Conservation (phyloP, 2,888 invertebrate species). For the Macrophya annulata region DNA sequence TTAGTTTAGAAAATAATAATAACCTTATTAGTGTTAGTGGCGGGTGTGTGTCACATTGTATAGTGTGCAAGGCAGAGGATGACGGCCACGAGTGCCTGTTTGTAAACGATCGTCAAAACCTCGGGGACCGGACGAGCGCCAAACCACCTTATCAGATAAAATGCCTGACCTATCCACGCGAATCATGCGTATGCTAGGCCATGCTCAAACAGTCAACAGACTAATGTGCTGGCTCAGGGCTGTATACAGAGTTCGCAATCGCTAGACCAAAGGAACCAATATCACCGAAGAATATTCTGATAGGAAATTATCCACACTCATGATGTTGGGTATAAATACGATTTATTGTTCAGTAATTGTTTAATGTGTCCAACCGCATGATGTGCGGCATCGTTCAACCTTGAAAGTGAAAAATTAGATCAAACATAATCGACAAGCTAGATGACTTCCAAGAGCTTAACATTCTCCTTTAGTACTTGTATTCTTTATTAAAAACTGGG, state of each 20-base stretch:
- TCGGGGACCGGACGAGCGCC: constrained; percentile 49
- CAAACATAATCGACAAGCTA: background rate
- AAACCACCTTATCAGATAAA: constrained; percentile 55
- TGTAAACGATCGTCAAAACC: constrained; percentile 46
- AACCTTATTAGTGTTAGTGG: constrained; percentile 10
- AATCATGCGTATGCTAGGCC: constrained; percentile 47
- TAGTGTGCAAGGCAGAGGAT: constrained; percentile 11
- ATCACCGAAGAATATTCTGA: background rate
- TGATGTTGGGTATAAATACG: background rate
- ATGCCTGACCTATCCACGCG: constrained; percentile 54
- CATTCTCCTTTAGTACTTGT: background rate
- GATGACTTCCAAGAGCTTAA: background rate
- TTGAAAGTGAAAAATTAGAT: background rate
- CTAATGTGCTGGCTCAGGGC: constrained; percentile 26
- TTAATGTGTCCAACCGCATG: background rate
- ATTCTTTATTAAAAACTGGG: background rate
- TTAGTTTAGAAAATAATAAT: constrained; percentile 44
- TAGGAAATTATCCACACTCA: background rate
- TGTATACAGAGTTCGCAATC: constrained; percentile 20
- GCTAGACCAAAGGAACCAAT: background rate
- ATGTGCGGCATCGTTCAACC: background rate
- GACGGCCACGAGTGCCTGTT: constrained; percentile 32
- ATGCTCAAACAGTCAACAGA: constrained; percentile 30
- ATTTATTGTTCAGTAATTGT: background rate
- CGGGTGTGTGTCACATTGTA: background rate